A percentile compares a stretch with the other conserved stretches of the same genome.
phyloP scores from a whole-genome alignment of 2,888 invertebrate species.

The Lasioglossum leucozonium region DNA sequence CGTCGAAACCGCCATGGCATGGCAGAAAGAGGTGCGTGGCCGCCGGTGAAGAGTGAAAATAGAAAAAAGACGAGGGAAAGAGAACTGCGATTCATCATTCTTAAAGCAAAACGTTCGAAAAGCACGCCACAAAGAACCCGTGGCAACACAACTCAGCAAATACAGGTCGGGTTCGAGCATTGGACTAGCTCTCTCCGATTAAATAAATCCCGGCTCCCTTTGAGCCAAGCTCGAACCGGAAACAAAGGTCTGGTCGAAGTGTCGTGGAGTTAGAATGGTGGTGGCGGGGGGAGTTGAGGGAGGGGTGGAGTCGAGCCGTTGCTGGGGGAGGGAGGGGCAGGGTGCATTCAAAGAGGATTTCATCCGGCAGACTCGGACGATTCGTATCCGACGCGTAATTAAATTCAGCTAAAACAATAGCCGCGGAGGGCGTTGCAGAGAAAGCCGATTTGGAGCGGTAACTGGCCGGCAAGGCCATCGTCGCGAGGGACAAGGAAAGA shows the following conservation, averaged over 20 bases:
- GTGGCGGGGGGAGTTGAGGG: background rate
- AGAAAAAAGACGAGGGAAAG: background rate
- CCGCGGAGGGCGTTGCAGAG: conserved; percentile 35
- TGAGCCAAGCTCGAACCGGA: background rate
- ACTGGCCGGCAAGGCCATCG: conserved; percentile 19
- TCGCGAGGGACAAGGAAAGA: conserved; percentile 8
- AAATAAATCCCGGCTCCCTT: conserved; percentile 22
- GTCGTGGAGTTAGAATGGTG: conserved; percentile 11
- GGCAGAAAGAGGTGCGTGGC: background rate
- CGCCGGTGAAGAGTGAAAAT: background rate
- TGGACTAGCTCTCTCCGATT: conserved; percentile 20
- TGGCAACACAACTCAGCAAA: conserved; percentile 14
- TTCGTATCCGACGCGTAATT: conserved; percentile 70
- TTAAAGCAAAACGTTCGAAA: conserved; percentile 3
- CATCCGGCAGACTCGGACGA: conserved; percentile 42
- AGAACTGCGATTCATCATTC: background rate
- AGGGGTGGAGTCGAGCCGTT: background rate
- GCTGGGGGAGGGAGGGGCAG: background rate
- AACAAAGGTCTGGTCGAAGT: conserved; percentile 29
- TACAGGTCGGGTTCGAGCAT: conserved; percentile 14
- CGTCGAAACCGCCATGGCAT: too few species aligned
- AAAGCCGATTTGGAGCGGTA: conserved; percentile 31
- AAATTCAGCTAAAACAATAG: conserved; percentile 72
- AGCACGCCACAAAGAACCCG: conserved; percentile 2
- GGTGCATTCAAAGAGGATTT: conserved; percentile 35